Percentiles rank a stretch among this genome's conserved stretches.
Evolutionary conservation across 2,888 invertebrate genomes (phyloP).

Genomic region (Ganaspis brasiliensis): DNA sequence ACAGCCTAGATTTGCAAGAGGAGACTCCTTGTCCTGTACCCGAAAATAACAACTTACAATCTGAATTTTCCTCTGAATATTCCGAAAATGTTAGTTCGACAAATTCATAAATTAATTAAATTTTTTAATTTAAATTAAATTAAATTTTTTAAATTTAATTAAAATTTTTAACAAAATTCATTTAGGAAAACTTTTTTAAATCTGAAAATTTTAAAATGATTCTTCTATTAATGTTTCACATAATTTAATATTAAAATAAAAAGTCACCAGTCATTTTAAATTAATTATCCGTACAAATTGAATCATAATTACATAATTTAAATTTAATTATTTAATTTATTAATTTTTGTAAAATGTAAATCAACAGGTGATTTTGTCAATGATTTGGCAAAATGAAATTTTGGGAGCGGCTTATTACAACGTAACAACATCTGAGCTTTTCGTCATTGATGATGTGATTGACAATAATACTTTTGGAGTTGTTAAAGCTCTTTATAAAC

Average conservation of each 20-base stretch:
- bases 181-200: too few relatives aligned
- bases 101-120: background rate
- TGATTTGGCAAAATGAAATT: constrained; percentile 85
- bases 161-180: too few relatives aligned
- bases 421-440: constrained; percentile 85
- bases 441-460: constrained; percentile 86
- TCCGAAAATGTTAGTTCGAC: constrained; percentile 16
- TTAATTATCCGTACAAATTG: too few relatives aligned
- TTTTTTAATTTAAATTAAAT: too few relatives aligned
- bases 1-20: background rate
- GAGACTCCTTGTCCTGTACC: background rate
- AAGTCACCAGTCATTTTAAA: too few relatives aligned
- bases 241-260: too few relatives aligned
- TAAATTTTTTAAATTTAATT: too few relatives aligned
- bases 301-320: background rate
- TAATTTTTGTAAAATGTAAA: background rate
- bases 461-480: constrained; percentile 85
- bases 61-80: background rate
- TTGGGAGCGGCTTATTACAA: constrained; percentile 90
- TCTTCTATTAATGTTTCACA: too few relatives aligned
- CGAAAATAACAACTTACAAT: background rate
- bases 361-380: constrained; percentile 83
- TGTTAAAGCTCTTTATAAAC: constrained; percentile 83
- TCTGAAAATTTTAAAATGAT: too few relatives aligned
- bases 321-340: too few relatives aligned